phyloP scores from a whole-genome alignment of 2,113 vertebrate genomes.

The Brachyhypopomus occidentalis region DNA sequence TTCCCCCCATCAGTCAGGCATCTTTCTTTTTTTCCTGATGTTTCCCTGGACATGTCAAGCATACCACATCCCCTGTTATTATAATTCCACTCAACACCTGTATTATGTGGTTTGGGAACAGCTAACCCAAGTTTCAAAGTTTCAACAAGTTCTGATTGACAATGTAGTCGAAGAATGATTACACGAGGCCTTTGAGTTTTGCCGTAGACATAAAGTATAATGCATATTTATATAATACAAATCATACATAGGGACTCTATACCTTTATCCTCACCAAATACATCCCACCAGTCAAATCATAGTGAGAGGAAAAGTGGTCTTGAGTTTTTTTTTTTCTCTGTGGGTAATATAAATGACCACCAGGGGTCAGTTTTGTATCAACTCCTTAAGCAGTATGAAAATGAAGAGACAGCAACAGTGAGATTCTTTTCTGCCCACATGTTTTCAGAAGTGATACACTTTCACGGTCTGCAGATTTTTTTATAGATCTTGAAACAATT shows the following conservation, averaged over 20 bases:
- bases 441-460: neutral
- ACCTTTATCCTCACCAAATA: neutral
- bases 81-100: neutral
- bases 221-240: too few relatives aligned
- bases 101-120: neutral
- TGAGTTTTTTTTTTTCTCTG: too few relatives aligned
- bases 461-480: neutral
- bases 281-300: neutral
- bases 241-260: neutral
- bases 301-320: too few relatives aligned
- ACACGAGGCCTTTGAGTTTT: too few relatives aligned
- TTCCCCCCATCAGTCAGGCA: neutral
- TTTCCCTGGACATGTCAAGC: neutral
- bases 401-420: neutral
- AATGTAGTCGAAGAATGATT: too few relatives aligned
- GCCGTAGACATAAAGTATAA: too few relatives aligned
- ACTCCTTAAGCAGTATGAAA: neutral
- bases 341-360: slow-evolving; percentile 19
- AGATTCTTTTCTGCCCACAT: neutral
- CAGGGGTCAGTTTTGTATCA: slow-evolving; percentile 52
- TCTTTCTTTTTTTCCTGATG: slow-evolving; percentile 8
- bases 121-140: too few relatives aligned
- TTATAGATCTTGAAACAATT: neutral
- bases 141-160: too few relatives aligned
- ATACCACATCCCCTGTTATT: neutral